These are phyloP conservation scores for Aleiodes leptofemur DNA, from an alignment of 2,888 invertebrate genomes.

Conservation along the genomic window DNA sequence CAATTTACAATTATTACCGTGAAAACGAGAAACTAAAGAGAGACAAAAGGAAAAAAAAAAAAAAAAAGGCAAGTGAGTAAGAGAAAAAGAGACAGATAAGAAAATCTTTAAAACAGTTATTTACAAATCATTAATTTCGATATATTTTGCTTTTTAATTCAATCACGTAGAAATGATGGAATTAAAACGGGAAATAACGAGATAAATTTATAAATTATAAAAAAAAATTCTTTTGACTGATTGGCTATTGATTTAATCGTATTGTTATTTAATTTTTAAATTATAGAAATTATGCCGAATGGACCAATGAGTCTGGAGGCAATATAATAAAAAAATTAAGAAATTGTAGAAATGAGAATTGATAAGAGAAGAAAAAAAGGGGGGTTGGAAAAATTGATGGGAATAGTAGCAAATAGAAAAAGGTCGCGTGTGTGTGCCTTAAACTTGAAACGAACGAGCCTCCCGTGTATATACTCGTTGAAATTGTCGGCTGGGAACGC, in stretches of 20 bases:
- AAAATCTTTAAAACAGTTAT: slow-evolving; percentile 23
- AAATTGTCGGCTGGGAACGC: slow-evolving; percentile 49
- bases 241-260: slow-evolving; percentile 3
- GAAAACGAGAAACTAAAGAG: background rate
- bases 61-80: background rate
- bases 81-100: slow-evolving; percentile 14
- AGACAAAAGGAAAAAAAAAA: background rate
- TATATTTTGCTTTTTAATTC: slow-evolving; percentile 24
- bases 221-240: slow-evolving; percentile 1
- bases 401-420: slow-evolving; percentile 30
- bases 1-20: slow-evolving; percentile 11
- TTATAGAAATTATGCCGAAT: too few species aligned
- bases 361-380: background rate
- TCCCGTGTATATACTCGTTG: slow-evolving; percentile 35
- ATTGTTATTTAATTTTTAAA: background rate
- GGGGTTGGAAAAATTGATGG: background rate
- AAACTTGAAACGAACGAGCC: slow-evolving; percentile 31
- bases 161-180: slow-evolving; percentile 10
- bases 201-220: background rate
- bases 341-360: background rate
- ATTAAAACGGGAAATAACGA: slow-evolving; percentile 29
- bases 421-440: slow-evolving; percentile 39
- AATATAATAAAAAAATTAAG: too few species aligned
- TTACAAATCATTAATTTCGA: slow-evolving; percentile 15
- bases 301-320: too few species aligned